These are phyloP conservation scores for Oryzias dopingdopingensis DNA, from an alignment of 2,797 vertebrate species.

Conservation along the genomic window DNA sequence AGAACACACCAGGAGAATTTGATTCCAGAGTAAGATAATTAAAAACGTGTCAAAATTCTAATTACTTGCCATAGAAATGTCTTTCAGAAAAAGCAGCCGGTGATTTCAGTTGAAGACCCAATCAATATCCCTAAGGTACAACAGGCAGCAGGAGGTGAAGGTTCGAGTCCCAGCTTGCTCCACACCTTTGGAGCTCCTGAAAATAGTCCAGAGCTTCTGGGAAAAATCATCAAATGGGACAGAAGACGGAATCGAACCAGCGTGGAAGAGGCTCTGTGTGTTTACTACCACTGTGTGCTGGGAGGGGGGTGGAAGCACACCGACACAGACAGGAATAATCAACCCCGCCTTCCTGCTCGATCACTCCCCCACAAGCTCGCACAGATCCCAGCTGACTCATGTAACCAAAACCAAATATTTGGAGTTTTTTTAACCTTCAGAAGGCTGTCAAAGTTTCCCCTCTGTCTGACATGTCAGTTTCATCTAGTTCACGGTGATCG, in stretches of 20 bases:
- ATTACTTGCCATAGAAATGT: constrained; percentile 55
- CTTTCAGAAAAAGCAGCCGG: constrained; percentile 7
- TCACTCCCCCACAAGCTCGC: constrained; percentile 46
- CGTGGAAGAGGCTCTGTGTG: constrained; percentile 24
- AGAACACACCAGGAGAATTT: too few species aligned
- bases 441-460: constrained; percentile 12
- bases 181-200: constrained; percentile 12
- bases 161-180: constrained; percentile 26
- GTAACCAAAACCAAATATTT: constrained; percentile 36
- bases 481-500: not conserved
- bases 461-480: not conserved
- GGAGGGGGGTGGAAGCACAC: constrained; percentile 11
- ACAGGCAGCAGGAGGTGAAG: constrained; percentile 25
- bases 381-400: constrained; percentile 65
- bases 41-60: too few species aligned
- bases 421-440: not conserved
- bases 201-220: constrained; percentile 21
- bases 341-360: constrained; percentile 44
- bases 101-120: constrained; percentile 15
- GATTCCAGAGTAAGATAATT: too few species aligned
- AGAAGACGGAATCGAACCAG: constrained; percentile 17
- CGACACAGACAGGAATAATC: constrained; percentile 21
- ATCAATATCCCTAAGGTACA: constrained; percentile 47
- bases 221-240: constrained; percentile 13
- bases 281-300: constrained; percentile 57